Conservation (phyloP, 2,113 vertebrate genomes). For the Ploceus nigricollis region DNA sequence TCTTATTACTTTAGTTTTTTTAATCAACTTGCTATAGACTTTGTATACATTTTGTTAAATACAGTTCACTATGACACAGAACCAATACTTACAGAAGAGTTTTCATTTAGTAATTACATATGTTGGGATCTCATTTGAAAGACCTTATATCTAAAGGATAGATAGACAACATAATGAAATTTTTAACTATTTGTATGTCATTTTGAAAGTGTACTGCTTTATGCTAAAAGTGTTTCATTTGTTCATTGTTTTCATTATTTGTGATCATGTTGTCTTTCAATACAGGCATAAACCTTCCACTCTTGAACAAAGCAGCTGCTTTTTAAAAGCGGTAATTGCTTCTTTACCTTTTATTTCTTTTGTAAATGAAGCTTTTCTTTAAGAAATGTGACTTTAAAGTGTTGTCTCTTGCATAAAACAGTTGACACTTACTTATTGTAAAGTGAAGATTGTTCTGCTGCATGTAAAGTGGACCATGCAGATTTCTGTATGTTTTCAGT, state of each 20-base stretch:
- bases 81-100: slow-evolving; percentile 58
- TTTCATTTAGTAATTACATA: slow-evolving; percentile 78
- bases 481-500: slow-evolving; percentile 86
- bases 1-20: slow-evolving; percentile 78
- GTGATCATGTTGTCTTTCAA: slow-evolving; percentile 95
- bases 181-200: slow-evolving; percentile 84
- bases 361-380: slow-evolving; percentile 86
- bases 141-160: slow-evolving; percentile 76
- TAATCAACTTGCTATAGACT: slow-evolving; percentile 81
- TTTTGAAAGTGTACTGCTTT: slow-evolving; percentile 85
- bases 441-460: slow-evolving; percentile 85
- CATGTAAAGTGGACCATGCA: slow-evolving; percentile 85
- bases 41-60: slow-evolving; percentile 82
- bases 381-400: slow-evolving; percentile 81
- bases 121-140: slow-evolving; percentile 71
- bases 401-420: slow-evolving; percentile 85
- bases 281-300: slow-evolving; percentile 91
- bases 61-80: slow-evolving; percentile 74
- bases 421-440: slow-evolving; percentile 86
- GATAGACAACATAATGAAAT: slow-evolving; percentile 68
- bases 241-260: slow-evolving; percentile 85
- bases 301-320: slow-evolving; percentile 94
- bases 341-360: slow-evolving; percentile 92
- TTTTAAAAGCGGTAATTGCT: slow-evolving; percentile 96
- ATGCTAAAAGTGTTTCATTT: slow-evolving; percentile 82